Percentiles rank a stretch among this genome's conserved stretches.
These are phyloP conservation scores for Trididemnum clinides DNA, from an alignment of 23 tunicate species.

Conservation along the genomic window DNA sequence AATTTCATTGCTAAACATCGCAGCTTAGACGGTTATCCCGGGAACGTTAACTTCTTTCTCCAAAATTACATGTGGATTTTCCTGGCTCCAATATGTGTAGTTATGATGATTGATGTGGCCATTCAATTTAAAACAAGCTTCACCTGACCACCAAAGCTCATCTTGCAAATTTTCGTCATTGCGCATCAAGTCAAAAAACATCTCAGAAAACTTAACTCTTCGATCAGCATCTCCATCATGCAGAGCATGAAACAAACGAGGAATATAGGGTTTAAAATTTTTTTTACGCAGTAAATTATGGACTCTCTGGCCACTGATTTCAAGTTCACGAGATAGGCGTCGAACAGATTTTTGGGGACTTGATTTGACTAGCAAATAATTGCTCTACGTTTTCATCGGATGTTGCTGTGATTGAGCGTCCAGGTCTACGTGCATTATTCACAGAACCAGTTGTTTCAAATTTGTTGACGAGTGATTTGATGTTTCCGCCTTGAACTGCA, in stretches of 20 bases:
- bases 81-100: conserved; percentile 32
- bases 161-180: conserved; percentile 37
- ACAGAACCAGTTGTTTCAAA: conserved; percentile 26
- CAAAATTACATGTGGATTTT: conserved; percentile 27
- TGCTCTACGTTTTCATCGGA: conserved; percentile 30
- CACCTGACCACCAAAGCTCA: conserved; percentile 25
- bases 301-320: conserved; percentile 23
- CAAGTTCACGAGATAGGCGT: conserved; percentile 32
- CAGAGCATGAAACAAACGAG: conserved; percentile 36
- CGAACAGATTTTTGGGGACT: conserved; percentile 33
- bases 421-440: conserved; percentile 29
- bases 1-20: conserved; percentile 24
- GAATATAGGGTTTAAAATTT: conserved; percentile 32
- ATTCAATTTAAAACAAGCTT: neutral
- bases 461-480: conserved; percentile 28
- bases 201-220: conserved; percentile 40
- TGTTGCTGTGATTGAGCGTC: conserved; percentile 36
- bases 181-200: conserved; percentile 39
- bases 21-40: conserved; percentile 10
- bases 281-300: conserved; percentile 13
- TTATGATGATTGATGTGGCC: conserved; percentile 22
- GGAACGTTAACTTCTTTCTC: conserved; percentile 37
- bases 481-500: conserved; percentile 34
- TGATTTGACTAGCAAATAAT: conserved; percentile 30
- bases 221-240: conserved; percentile 36